Base-by-base conservation (phyloP, 2,888 invertebrate species). In the Argynnis bischoffii region DNA sequence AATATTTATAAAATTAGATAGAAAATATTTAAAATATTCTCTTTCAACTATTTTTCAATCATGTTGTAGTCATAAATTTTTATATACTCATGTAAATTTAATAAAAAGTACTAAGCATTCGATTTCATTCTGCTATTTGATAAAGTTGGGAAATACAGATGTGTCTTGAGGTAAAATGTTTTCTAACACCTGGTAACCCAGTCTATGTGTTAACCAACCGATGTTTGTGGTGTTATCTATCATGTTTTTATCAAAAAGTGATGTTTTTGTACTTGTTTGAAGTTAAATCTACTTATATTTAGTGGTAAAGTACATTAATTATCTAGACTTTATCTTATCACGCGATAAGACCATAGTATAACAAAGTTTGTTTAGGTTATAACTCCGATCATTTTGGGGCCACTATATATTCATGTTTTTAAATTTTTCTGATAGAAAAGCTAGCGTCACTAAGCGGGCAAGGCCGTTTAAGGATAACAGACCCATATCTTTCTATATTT, bases 221-320 rank as follows among this genome's bases (percentile, higher is more conserved):
- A 85, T 89, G 86, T 90, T 87, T 88, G 86, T 53, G 15, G 41
- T 89, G 88, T 87, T 89, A 87, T 86, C 85, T 88, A 84, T 90
- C 87, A 89, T 92, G 92, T 92, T 92, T 92, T 92, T 92, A 92
- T 90, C 91, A 84, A 89, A 90, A 89, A 88, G 86, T 89, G 86
- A 86, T 90, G 89, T 86, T 88, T 88, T 83, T 85, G 84, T 81
- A 81, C 78, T 86, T 86, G 79, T 86, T 82, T 87, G 81, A 82
- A 81, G 80, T 78, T 84, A 85, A 87, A 88, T 86, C 83, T 82
- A 81, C 81, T 77, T 79, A 77, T 85, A 83, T 86, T 83, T 86
- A 84, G 86, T 90, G 92, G 92, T 92, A 92, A 89, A 82, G 81
- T 85, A 81, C 72, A 79, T 79, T 73, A 76, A 67, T 79, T 89